Evolutionary conservation across 2,113 vertebrate genomes (phyloP).

Genomic region (Clarias batrachus): DNA sequence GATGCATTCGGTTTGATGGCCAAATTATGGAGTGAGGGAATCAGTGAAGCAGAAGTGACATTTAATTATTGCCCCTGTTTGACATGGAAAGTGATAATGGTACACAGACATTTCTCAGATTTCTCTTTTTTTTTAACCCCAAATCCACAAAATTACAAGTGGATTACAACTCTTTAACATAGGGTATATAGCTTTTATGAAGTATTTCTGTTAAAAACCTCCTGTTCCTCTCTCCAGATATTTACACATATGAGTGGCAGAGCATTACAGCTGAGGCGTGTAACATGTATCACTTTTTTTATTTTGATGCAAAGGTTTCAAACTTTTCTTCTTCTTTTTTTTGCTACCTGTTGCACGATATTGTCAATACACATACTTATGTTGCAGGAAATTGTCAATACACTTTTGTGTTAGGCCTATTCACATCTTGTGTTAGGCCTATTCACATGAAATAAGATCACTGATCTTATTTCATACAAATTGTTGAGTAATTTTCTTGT

Average conservation of each 20-base stretch:
- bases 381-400: not conserved
- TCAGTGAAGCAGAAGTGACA: conserved; percentile 86
- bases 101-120: conserved; percentile 75
- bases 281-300: not conserved
- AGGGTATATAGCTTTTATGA: not conserved
- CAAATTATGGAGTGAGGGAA: conserved; percentile 85
- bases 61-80: conserved; percentile 86
- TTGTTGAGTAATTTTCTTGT: not conserved
- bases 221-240: not conserved
- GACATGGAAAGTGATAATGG: conserved; percentile 82
- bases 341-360: not conserved
- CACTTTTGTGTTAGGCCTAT: not conserved
- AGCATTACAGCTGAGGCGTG: not conserved
- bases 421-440: not conserved
- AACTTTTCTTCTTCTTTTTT: not conserved
- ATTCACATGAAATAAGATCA: not conserved
- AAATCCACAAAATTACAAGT: conserved; percentile 56
- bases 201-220: conserved; percentile 10
- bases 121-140: conserved; percentile 58
- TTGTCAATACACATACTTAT: not conserved
- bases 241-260: not conserved
- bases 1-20: conserved; percentile 79
- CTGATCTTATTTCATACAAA: not conserved
- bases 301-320: not conserved
- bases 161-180: not conserved